Conservation (phyloP, 2,113 vertebrate genomes). For the Equus quagga region DNA sequence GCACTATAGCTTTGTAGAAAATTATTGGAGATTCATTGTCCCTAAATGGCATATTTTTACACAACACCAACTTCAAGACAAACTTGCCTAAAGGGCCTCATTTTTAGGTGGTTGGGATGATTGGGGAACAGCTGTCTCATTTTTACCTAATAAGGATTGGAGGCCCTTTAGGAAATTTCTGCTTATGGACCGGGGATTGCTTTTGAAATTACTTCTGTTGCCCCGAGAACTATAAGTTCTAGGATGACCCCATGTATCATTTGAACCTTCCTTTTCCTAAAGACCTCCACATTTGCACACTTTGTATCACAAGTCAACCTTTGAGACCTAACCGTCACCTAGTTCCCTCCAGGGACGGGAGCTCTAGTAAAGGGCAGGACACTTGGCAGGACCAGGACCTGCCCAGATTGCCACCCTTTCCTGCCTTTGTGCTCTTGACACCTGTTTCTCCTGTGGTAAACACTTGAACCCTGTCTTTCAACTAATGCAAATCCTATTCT, state of each 20-base stretch:
- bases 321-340: neutral
- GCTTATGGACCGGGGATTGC: neutral
- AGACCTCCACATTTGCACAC: neutral
- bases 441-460: neutral
- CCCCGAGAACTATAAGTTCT: neutral
- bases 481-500: neutral
- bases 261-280: neutral
- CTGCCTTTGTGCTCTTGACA: neutral
- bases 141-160: neutral
- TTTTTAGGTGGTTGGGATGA: neutral
- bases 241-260: neutral
- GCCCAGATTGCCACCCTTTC: neutral
- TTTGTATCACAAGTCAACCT: neutral
- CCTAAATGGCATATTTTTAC: neutral
- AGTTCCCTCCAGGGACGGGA: neutral
- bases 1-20: neutral
- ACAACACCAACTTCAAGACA: neutral
- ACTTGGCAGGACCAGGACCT: neutral
- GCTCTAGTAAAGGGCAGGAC: neutral
- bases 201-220: neutral
- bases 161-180: neutral
- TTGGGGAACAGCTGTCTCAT: neutral
- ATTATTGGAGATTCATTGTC: neutral
- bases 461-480: neutral
- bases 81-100: neutral